Percentiles rank a stretch among this genome's conserved stretches.
Conservation (phyloP, 2,888 invertebrate species). For the Spisula solida region DNA sequence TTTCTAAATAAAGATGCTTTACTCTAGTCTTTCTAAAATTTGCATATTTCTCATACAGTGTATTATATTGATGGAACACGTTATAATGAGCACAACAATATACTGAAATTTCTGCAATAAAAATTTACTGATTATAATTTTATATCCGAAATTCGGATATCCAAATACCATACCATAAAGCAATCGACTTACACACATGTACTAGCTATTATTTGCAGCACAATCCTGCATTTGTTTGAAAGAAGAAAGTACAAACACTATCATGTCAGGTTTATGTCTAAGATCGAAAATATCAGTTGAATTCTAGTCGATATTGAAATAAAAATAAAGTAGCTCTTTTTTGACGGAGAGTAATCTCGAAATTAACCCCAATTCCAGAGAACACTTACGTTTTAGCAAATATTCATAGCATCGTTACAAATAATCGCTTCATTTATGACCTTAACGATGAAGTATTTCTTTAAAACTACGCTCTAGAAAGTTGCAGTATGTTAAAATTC, state of each 20-base stretch:
- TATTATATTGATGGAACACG: too few species aligned
- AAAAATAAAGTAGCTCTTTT: background rate
- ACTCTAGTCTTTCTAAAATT: too few species aligned
- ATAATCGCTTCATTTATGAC: background rate
- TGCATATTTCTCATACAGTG: too few species aligned
- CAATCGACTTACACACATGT: background rate
- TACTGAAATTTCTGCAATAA: too few species aligned
- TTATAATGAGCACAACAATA: too few species aligned
- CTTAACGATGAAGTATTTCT: background rate
- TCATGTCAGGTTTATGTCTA: background rate
- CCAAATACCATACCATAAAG: background rate
- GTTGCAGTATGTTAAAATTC: conserved; percentile 16
- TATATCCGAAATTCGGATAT: background rate
- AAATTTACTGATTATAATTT: too few species aligned
- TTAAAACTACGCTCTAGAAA: background rate
- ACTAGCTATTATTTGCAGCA: background rate
- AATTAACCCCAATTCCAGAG: background rate
- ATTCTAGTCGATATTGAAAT: background rate
- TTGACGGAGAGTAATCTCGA: background rate
- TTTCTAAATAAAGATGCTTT: too few species aligned
- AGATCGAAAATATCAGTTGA: background rate
- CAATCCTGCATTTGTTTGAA: background rate
- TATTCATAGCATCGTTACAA: background rate
- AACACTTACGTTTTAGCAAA: background rate
- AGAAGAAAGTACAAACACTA: too few species aligned